Evolutionary conservation across 1,140 invertebrate genomes (phyloP).

Genomic region (Octopus sinensis): DNA sequence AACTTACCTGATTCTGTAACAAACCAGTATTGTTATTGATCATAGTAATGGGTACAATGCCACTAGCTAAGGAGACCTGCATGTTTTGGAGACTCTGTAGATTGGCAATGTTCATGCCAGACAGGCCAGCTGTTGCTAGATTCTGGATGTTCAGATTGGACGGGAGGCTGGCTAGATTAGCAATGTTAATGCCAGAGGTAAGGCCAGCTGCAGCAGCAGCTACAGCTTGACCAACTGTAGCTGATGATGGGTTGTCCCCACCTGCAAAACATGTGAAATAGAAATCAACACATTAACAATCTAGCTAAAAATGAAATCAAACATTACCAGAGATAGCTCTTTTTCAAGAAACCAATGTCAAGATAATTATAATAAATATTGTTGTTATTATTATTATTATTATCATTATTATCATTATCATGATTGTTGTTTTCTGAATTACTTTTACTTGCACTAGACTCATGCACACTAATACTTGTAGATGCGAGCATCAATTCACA

Average conservation of each 20-base stretch:
- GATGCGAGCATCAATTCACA: too few relatives aligned
- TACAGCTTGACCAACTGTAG: slow-evolving; percentile 20
- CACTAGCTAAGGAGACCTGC: slow-evolving; percentile 74
- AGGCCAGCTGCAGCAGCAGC: slow-evolving; percentile 10
- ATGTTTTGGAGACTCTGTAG: slow-evolving; percentile 62
- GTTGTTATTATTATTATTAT: too few relatives aligned
- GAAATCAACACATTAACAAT: too few relatives aligned
- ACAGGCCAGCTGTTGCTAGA: slow-evolving; percentile 45
- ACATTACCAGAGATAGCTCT: too few relatives aligned
- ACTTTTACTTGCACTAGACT: too few relatives aligned
- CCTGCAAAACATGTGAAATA: background rate
- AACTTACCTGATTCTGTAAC: slow-evolving; percentile 42
- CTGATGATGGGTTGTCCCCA: slow-evolving; percentile 21
- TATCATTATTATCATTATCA: too few relatives aligned
- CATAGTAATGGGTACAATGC: slow-evolving; percentile 52
- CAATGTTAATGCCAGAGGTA: slow-evolving; percentile 42
- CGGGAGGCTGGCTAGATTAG: slow-evolving; percentile 45
- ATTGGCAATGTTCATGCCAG: slow-evolving; percentile 74
- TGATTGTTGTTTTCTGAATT: too few relatives aligned
- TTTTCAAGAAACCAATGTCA: too few relatives aligned
- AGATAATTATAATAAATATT: too few relatives aligned
- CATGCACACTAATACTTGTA: too few relatives aligned
- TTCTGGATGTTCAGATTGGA: slow-evolving; percentile 51
- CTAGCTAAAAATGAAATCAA: too few relatives aligned
- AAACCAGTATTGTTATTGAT: slow-evolving; percentile 46